Conservation (phyloP, 2,113 vertebrate genomes). For the Gasterosteus aculeatus region DNA sequence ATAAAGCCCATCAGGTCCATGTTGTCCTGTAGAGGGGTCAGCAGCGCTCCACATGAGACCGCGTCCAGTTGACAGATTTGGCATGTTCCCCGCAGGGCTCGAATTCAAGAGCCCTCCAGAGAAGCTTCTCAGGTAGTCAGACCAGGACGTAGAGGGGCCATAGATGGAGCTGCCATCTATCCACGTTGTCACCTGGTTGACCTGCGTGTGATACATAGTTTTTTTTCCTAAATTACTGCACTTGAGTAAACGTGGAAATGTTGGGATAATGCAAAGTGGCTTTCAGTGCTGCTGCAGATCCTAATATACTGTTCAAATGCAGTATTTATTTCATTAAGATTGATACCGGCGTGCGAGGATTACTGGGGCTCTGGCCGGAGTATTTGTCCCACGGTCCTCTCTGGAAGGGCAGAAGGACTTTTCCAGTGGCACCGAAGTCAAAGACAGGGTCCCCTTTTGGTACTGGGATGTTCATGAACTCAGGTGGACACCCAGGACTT, state of each 20-base stretch:
- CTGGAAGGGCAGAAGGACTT: conserved; percentile 87
- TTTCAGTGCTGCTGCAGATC: not conserved
- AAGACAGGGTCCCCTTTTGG: conserved; percentile 86
- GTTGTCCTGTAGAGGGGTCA: conserved; percentile 84
- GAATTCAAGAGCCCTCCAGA: conserved; percentile 82
- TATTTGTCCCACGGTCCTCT: conserved; percentile 85
- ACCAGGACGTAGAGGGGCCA: conserved; percentile 90
- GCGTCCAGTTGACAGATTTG: conserved; percentile 57
- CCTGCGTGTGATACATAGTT: conserved; percentile 70
- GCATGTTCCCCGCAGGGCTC: conserved; percentile 77
- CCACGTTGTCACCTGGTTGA: conserved; percentile 91
- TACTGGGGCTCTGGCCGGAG: conserved; percentile 90
- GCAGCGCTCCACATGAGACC: conserved; percentile 88
- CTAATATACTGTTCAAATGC: not conserved
- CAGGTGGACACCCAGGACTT: conserved; percentile 82
- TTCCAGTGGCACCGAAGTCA: conserved; percentile 76
- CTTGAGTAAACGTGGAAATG: not conserved
- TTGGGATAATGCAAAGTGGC: not conserved
- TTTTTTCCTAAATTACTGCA: not conserved
- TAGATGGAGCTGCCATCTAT: conserved; percentile 98
- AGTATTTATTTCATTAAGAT: not conserved
- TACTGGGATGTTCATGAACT: conserved; percentile 91
- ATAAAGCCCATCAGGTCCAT: conserved; percentile 68
- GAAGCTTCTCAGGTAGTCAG: conserved; percentile 90
- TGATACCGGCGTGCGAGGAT: conserved; percentile 85